These are phyloP conservation scores for Drosophila punjabiensis DNA, from an alignment of 1,140 invertebrate species.

Conservation along the genomic window DNA sequence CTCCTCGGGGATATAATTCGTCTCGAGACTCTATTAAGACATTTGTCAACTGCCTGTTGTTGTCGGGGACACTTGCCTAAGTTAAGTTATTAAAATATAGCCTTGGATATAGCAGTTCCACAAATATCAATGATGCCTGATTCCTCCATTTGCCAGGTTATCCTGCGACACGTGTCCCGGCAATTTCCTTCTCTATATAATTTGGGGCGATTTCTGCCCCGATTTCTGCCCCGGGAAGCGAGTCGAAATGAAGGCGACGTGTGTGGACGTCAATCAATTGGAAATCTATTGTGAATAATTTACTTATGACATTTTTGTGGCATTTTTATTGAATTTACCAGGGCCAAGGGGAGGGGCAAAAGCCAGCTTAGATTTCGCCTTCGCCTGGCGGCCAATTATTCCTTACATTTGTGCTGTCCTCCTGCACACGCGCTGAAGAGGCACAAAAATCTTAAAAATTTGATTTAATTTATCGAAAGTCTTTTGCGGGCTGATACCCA, in stretches of 20 bases:
- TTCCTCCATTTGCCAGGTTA: conserved; percentile 8
- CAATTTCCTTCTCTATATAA: conserved; percentile 58
- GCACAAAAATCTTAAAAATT: conserved; percentile 71
- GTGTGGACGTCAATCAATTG: conserved; percentile 76
- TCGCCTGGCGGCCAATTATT: conserved; percentile 24
- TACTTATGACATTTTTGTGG: conserved; percentile 72
- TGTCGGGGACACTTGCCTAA: conserved; percentile 65
- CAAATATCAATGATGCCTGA: conserved; percentile 24
- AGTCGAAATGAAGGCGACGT: conserved; percentile 71
- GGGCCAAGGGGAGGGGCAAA: not conserved
- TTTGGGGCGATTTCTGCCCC: conserved; percentile 49
- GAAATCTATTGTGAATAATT: conserved; percentile 77
- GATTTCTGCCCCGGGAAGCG: conserved; percentile 63
- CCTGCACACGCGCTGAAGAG: conserved; percentile 70
- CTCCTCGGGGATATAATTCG: conserved; percentile 45
- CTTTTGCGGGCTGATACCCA: conserved; percentile 41
- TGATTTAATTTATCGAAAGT: conserved; percentile 77
- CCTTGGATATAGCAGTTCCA: conserved; percentile 6
- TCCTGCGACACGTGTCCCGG: conserved; percentile 58
- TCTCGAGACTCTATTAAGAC: conserved; percentile 67
- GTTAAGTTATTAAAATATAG: conserved; percentile 69
- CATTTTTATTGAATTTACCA: conserved; percentile 69
- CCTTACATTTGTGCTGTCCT: conserved; percentile 30
- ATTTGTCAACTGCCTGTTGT: conserved; percentile 67
- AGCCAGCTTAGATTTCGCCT: conserved; percentile 7